phyloP scores from a whole-genome alignment of 2,113 vertebrate genomes.

The Colius striatus region DNA sequence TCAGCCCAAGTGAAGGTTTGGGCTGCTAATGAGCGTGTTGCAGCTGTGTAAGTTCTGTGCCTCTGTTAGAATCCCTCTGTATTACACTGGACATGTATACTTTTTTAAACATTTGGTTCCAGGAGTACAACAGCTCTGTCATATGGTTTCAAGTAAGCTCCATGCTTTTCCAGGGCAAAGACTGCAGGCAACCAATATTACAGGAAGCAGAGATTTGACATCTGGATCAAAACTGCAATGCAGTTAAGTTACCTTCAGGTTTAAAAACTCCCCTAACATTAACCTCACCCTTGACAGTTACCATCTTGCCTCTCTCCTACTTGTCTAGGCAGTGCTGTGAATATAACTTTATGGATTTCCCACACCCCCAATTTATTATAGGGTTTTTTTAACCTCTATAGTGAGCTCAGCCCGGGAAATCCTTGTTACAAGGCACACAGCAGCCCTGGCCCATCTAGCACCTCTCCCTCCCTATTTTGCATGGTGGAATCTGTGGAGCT shows the following conservation, averaged over 20 bases:
- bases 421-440: not conserved
- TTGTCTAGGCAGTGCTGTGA: not conserved
- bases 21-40: not conserved
- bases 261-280: not conserved
- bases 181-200: slow-evolving; percentile 29
- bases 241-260: not conserved
- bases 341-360: not conserved
- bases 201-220: slow-evolving; percentile 55
- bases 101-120: slow-evolving; percentile 25
- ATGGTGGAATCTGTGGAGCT: not conserved
- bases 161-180: slow-evolving; percentile 13
- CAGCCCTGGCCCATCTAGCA: not conserved
- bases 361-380: too few relatives aligned
- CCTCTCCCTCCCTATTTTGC: not conserved
- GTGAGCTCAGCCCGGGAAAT: not conserved
- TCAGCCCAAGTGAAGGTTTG: not conserved
- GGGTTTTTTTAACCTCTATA: not conserved
- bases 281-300: not conserved
- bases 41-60: not conserved
- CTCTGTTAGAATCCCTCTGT: slow-evolving; percentile 1
- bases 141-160: slow-evolving; percentile 55
- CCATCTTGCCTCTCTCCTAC: not conserved
- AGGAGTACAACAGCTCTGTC: slow-evolving; percentile 34
- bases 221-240: slow-evolving; percentile 40
- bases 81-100: not conserved